phyloP scores from a whole-genome alignment of 2,113 vertebrate species.

The Calonectris borealis region DNA sequence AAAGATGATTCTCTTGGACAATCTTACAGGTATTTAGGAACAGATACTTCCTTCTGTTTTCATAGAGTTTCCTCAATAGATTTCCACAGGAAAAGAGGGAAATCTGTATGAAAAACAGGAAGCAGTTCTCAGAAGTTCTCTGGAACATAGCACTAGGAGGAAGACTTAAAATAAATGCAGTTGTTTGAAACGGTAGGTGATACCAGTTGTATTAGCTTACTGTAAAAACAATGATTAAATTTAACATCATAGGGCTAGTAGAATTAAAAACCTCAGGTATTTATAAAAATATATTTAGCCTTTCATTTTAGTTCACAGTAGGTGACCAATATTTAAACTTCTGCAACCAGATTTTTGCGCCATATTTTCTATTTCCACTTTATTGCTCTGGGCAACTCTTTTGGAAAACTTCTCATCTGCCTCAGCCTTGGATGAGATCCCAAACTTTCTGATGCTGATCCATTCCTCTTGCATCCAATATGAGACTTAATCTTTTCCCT shows the following conservation, averaged over 20 bases:
- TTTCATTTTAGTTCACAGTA: not conserved
- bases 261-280: not conserved
- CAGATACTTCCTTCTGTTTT: conserved; percentile 56
- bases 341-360: not conserved
- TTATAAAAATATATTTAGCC: not conserved
- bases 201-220: not conserved
- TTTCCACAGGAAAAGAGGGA: conserved; percentile 59
- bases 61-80: conserved; percentile 52
- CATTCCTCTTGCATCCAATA: not conserved
- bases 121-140: conserved; percentile 39
- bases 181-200: not conserved
- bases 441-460: not conserved
- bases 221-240: not conserved
- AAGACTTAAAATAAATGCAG: conserved; percentile 29
- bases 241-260: not conserved
- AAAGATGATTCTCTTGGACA: not conserved
- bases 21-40: not conserved
- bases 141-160: not conserved
- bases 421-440: not conserved
- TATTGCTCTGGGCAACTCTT: not conserved
- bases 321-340: not conserved
- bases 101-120: conserved; percentile 40
- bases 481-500: not conserved
- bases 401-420: not conserved
- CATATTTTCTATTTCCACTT: not conserved